phyloP scores from a whole-genome alignment of 2,113 vertebrate species.

The Stigmatopora argus region DNA sequence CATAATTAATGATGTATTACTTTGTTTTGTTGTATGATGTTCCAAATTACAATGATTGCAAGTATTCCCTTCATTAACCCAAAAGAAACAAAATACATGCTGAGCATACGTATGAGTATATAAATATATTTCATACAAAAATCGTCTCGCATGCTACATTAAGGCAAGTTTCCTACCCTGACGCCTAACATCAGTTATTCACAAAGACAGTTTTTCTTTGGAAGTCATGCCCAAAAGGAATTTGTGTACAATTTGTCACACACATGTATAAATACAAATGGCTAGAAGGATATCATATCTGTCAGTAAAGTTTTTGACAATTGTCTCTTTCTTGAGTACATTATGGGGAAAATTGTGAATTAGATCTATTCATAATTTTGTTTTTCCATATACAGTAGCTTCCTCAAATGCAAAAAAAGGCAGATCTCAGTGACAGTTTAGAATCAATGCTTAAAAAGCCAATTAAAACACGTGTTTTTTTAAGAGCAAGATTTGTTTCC shows the following conservation, averaged over 20 bases:
- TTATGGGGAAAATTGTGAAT: not conserved
- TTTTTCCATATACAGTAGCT: not conserved
- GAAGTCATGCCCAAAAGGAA: no score
- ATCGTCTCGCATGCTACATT: not conserved
- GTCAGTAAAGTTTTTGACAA: not conserved
- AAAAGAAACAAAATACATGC: conserved; percentile 6
- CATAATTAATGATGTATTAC: conserved; percentile 10
- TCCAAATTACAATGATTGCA: conserved; percentile 2
- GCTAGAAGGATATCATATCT: no score
- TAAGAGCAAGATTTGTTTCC: conserved; percentile 44
- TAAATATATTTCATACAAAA: no score
- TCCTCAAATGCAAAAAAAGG: conserved; percentile 6
- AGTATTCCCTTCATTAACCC: conserved; percentile 10
- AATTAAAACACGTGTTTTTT: conserved; percentile 25
- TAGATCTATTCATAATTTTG: not conserved
- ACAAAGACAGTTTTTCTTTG: no score
- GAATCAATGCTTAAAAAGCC: conserved; percentile 9
- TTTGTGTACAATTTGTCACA: no score
- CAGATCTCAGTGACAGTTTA: no score
- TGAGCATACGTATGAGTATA: not conserved
- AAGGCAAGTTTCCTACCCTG: no score
- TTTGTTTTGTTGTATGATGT: not conserved
- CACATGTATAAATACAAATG: no score
- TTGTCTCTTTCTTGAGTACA: not conserved
- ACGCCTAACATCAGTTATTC: no score